Conservation (phyloP, 2,888 invertebrate species). For the Tachina grossa region DNA sequence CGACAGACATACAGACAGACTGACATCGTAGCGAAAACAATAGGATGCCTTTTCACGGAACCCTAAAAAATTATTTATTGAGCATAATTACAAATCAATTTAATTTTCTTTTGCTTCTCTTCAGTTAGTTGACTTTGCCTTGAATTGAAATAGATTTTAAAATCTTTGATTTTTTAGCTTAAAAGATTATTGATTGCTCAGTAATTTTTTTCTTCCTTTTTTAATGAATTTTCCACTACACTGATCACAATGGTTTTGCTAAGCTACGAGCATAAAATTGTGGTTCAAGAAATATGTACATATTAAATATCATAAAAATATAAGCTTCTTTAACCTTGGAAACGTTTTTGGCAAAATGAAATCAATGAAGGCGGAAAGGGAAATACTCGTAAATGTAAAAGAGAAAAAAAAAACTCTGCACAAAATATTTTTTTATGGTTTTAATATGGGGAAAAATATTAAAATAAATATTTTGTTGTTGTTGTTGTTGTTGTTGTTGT, state of each 20-base stretch:
- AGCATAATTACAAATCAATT: too few species aligned
- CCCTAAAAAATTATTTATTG: too few species aligned
- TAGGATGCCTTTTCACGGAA: too few species aligned
- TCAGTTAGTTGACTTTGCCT: too few species aligned
- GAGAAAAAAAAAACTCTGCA: background rate
- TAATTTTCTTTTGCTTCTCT: too few species aligned
- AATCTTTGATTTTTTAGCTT: background rate
- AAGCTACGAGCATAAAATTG: background rate
- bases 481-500: too few species aligned
- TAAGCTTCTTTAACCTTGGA: background rate
- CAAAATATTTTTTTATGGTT: background rate
- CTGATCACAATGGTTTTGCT: background rate
- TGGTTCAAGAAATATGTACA: background rate
- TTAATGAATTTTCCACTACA: background rate
- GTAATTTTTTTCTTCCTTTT: background rate
- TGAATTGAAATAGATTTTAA: too few species aligned
- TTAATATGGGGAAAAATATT: too few species aligned
- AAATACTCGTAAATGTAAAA: background rate
- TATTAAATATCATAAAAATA: slow-evolving; percentile 1
- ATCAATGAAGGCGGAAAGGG: background rate
- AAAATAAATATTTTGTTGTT: too few species aligned
- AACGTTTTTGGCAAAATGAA: background rate
- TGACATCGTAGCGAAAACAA: too few species aligned
- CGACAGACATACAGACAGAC: too few species aligned
- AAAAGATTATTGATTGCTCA: background rate